Evolutionary conservation across 2,888 invertebrate genomes (phyloP), one percentile per base, ranked within the genome.

Genomic region (Julus scandinavius): DNA sequence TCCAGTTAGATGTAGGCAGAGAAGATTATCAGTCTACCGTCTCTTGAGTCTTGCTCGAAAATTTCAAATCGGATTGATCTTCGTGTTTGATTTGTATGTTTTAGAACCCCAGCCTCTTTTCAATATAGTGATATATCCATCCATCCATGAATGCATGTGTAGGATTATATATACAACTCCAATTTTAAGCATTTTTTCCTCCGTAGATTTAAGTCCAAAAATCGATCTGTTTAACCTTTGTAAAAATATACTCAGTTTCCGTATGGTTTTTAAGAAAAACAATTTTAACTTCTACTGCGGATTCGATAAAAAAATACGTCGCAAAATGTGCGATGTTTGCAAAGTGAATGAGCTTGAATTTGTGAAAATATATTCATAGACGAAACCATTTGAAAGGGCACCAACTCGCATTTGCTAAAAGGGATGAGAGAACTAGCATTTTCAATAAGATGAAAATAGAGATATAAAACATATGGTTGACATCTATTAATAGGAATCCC

Each of bases 31-130:
- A 80, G 15, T 15, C 11, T 13, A 15, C 38, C 80, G 15, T 72
- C 29, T 29, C 80, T 80, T 15, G 80, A 80, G 29, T 72, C 29
- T 29, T 72, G 72, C 72, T 72, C 29, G 72, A 72, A 72, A 80
- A 80, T 13, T 80, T 15, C 38, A 80, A 80, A 80, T 80, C 80
- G 80, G 80, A 80, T 80, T 80, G 80, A 80, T 80, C 80, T 80
- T 80, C 80, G 80, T 38, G 15, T 80, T 80, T 80, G 80, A 80
- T 80, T 80, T 80, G 80, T 80, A 80, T 80, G 80, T 80, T 80
- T 80, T 80, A 80, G 80, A 13, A 29, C 15, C 11, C 80, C 13
- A 11, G 15, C 20, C 38, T 38, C 80, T 13, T 54, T 38, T 80
- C 80, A 80, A 80, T 80, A 80, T 40, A 29, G 72, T 13, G 38